Base-by-base conservation (phyloP, 2,797 vertebrate species). In the Moxostoma hubbsi region DNA sequence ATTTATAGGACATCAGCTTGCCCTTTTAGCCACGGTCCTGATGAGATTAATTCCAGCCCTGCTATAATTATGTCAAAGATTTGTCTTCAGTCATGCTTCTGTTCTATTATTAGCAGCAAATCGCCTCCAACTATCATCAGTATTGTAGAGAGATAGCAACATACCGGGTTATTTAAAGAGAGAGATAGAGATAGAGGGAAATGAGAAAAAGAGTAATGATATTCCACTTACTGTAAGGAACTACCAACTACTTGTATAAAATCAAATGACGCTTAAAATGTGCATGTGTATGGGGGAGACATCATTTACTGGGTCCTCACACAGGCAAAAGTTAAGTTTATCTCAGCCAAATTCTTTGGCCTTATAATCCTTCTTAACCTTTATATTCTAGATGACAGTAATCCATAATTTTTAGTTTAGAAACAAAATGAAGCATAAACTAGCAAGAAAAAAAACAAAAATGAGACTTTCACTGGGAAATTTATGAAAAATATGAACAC, bases 21-120 rank as follows among this genome's bases (percentile, higher is more conserved):
- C 76, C 81, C 70, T 18, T 47, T 62, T 81, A 83, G 85, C 83
- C 84, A 84, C 80, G 47, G 84, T 50, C 58, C 66, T 84, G 82
- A 90, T 88, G 85, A 83, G 85, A 90, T 89, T 86, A 86, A 85
- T 80, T 5, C 67, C 36, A 77, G 75, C 81, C 81, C 50, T 65
- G 57, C 80, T 57, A 51, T 85, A 83, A 87, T 88, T 82, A 75
- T 76, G 65, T 70, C 67, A 66, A 47, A 9, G 12, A 80, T 84
- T 81, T 59, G 64, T 67, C 84, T 79, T 79, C 78, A 69, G 84
- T 66, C 79, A 50, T 55, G 79, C 66, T 63, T 75, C 65, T 66
- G 75, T 72, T 74, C 68, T 84, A 81, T 86, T 79, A 69, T 84
- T 81, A 62, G 69, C 68, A 69, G 76, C 72, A 77, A 65, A 76